Evolutionary conservation across 35 echinoderm and acorn worm genomes (phyloP).

Genomic region (Hemicentrotus pulcherrimus): DNA sequence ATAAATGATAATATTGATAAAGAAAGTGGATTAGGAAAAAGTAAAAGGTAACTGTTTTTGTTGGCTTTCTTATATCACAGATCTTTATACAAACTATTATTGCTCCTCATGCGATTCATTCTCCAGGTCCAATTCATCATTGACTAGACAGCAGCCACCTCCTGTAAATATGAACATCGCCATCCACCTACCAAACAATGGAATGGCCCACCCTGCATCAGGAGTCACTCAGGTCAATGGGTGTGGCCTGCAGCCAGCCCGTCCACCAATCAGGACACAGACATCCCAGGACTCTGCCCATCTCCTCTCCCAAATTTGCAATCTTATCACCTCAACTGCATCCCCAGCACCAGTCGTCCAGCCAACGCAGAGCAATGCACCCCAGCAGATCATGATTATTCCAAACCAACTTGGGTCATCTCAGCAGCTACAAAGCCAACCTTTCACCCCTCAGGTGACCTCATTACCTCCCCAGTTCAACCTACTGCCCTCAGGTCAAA

Average conservation of each 20-base stretch:
- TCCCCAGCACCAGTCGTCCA: not conserved
- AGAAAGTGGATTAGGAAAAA: no score
- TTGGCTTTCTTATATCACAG: no score
- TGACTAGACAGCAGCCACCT: not conserved
- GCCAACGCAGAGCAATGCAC: not conserved
- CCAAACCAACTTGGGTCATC: not conserved
- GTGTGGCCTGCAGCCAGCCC: not conserved
- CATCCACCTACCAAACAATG: slow-evolving; percentile 30
- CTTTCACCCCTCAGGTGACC: slow-evolving; percentile 8
- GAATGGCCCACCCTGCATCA: not conserved
- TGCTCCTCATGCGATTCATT: not conserved
- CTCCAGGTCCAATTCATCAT: not conserved
- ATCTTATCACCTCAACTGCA: not conserved
- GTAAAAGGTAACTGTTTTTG: no score
- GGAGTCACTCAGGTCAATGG: not conserved
- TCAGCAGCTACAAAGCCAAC: not conserved
- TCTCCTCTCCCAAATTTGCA: not conserved
- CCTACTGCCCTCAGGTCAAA: not conserved
- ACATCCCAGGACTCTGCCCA: not conserved
- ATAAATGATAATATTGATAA: no score
- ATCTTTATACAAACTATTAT: not conserved
- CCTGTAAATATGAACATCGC: slow-evolving; percentile 45
- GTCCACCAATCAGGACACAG: not conserved
- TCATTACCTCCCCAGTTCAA: not conserved
- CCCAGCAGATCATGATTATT: not conserved